Conservation (phyloP, 1,140 invertebrate species). For the Stegodyphus mimosarum region DNA sequence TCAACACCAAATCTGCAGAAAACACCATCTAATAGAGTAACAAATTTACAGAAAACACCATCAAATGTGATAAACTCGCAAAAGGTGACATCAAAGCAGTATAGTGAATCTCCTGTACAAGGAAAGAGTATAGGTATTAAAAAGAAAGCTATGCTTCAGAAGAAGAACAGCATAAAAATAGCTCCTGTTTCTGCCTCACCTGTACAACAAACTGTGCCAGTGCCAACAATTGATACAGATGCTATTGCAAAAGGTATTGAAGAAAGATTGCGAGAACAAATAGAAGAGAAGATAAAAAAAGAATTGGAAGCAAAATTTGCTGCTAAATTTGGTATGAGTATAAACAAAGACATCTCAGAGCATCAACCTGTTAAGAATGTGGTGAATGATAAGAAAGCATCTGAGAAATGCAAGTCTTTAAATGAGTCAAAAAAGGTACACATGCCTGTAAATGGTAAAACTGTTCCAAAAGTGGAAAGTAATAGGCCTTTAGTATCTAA, state of each 20-base stretch:
- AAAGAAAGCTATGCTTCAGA: background rate
- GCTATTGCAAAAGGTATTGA: background rate
- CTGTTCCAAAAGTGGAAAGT: background rate
- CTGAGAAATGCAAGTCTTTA: background rate
- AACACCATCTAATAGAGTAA: no score
- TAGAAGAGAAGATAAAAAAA: conserved; percentile 16
- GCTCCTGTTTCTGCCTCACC: background rate
- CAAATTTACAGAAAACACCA: no score
- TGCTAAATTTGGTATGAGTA: background rate
- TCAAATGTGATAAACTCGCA: no score
- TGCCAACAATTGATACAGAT: background rate
- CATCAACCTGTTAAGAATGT: background rate
- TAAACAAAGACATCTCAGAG: background rate
- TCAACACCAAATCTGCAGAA: no score
- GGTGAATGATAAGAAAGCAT: background rate
- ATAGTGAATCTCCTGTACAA: no score
- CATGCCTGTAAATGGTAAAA: conserved; percentile 15
- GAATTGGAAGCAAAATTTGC: conserved; percentile 33
- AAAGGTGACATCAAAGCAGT: no score
- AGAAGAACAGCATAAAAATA: conserved; percentile 32
- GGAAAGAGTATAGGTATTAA: background rate
- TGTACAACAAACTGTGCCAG: background rate
- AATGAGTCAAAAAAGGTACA: background rate
- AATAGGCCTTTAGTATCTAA: background rate
- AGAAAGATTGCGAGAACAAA: background rate